Conservation (phyloP, 2,113 vertebrate species). For the Gavia stellata region DNA sequence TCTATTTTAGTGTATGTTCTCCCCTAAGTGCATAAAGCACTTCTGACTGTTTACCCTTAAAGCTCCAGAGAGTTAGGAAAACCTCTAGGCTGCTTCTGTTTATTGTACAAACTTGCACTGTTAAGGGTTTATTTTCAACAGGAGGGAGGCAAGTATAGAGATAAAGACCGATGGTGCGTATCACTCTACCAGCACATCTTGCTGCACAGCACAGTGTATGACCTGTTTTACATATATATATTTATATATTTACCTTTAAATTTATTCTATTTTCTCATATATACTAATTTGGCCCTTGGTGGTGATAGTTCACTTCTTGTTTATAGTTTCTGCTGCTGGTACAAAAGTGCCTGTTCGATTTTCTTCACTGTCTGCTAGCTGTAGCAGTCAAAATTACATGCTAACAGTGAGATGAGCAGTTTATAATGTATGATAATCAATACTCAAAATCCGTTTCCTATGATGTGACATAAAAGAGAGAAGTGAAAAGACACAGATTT, state of each 20-base stretch:
- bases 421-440: conserved; percentile 67
- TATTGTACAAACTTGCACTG: conserved; percentile 29
- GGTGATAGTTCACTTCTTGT: not conserved
- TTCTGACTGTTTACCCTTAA: conserved; percentile 54
- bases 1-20: conserved; percentile 33
- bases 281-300: conserved; percentile 27
- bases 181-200: not conserved
- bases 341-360: conserved; percentile 43
- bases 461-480: conserved; percentile 42
- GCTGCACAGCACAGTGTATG: not conserved
- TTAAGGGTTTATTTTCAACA: conserved; percentile 38
- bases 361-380: conserved; percentile 35
- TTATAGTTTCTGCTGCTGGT: conserved; percentile 22
- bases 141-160: not conserved
- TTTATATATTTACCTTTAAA: conserved; percentile 34
- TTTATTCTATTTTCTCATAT: conserved; percentile 7
- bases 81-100: conserved; percentile 23
- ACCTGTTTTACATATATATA: conserved; percentile 14
- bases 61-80: conserved; percentile 36
- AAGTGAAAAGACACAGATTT: conserved; percentile 46
- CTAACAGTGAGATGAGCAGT: conserved; percentile 41
- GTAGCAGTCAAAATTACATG: conserved; percentile 42
- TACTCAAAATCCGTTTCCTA: conserved; percentile 42
- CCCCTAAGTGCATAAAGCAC: conserved; percentile 8
- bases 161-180: conserved; percentile 10